Base-by-base conservation (phyloP, 2,888 invertebrate genomes). In the Drosophila rubida region DNA sequence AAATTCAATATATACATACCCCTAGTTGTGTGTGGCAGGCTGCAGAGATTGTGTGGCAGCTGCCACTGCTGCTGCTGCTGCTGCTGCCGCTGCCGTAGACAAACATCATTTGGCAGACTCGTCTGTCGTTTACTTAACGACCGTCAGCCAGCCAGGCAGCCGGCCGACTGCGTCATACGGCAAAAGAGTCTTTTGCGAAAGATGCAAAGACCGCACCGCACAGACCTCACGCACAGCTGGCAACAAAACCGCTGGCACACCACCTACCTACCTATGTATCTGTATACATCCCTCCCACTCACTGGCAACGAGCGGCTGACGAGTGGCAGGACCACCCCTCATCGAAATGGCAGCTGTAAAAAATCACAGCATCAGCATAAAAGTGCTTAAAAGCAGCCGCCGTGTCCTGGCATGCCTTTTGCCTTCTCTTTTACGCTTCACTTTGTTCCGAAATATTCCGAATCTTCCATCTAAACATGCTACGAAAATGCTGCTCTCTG, bases 361-460 rank as follows among this genome's bases (percentile, higher is more conserved):
- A 84, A 88, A 84, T 88, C 88, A 88, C 87, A 86, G 84, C 84
- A 84, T 84, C 88, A 84, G 84, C 84, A 86, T 83, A 86, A 84
- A 82, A 87, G 85, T 82, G 82, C 82, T 82, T 87, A 82, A 87
- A 85, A 87, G 85, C 85, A 81, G 79, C 60, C 79, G 76, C 69
- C 77, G 69, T 84, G 75, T 77, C 72, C 59, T 84, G 35, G 39
- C 55, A 22, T 74, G 48, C 61, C 27, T 70, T 70, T 37, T 42
- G 13, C 22, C 22, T 1, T 49, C 7, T 41, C 37, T 41, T 69
- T 75, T 69, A 64, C 77, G 74, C 83, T 79, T 64, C 73, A 82
- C 67, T 73, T 71, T 77, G 63, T 61, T 50, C 49, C 69, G 46
- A 75, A 72, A 61, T 70, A 57, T 65, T 65, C 37, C 50, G 65